Percentiles rank a stretch among this genome's conserved stretches.
phyloP scores from a whole-genome alignment of 92 coral and sea anemone species.

The Isaurus tuberculatus region DNA sequence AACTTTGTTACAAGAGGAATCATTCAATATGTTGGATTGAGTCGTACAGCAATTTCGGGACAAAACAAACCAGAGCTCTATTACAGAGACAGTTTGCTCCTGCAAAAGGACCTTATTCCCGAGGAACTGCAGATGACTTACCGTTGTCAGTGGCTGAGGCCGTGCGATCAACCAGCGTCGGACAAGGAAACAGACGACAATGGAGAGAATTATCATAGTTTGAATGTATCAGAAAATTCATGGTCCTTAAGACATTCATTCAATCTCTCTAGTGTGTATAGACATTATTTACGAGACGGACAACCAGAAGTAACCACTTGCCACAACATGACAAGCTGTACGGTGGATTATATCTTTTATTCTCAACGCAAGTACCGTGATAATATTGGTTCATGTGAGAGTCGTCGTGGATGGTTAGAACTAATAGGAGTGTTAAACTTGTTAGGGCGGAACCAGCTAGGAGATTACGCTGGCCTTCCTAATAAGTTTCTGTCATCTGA shows the following conservation, averaged over 20 bases:
- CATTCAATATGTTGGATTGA: constrained; percentile 70
- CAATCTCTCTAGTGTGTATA: constrained; percentile 82
- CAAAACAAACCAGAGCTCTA: constrained; percentile 60
- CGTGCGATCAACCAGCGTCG: not conserved
- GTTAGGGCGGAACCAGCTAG: constrained; percentile 60
- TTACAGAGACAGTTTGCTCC: constrained; percentile 35
- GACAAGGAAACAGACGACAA: not conserved
- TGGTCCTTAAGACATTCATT: constrained; percentile 54
- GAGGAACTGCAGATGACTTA: constrained; percentile 70
- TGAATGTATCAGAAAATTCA: constrained; percentile 20
- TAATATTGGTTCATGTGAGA: constrained; percentile 39
- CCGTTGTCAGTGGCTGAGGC: constrained; percentile 54
- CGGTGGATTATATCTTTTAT: constrained; percentile 88
- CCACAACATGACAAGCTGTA: constrained; percentile 81
- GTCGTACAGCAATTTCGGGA: constrained; percentile 85
- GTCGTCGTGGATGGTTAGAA: constrained; percentile 63
- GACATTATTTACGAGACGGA: constrained; percentile 60
- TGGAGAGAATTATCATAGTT: not conserved
- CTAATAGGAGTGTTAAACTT: constrained; percentile 75
- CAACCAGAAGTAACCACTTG: constrained; percentile 86
- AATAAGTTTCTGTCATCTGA: constrained; percentile 87
- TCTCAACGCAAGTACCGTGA: constrained; percentile 37
- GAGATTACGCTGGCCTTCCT: constrained; percentile 70
- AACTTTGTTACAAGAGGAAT: constrained; percentile 67
- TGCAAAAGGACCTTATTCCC: constrained; percentile 78